Percentiles rank a stretch among this genome's conserved stretches.
phyloP scores from a whole-genome alignment of 1,140 invertebrate species.

The Piezodorus guildinii region DNA sequence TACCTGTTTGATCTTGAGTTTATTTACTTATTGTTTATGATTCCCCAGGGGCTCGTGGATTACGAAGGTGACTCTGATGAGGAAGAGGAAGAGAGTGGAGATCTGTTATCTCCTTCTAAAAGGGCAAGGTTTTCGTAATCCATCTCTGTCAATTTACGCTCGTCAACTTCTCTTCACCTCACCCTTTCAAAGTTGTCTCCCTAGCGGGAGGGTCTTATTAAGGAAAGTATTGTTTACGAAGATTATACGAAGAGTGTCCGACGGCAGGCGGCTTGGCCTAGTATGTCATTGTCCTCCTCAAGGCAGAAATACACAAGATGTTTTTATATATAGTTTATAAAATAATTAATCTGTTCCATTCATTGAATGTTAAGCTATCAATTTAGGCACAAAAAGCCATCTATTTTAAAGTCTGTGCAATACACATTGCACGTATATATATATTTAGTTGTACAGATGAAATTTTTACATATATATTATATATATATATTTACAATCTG shows the following conservation, averaged over 20 bases:
- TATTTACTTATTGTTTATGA: conserved; percentile 15
- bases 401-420: conserved; percentile 10
- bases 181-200: neutral
- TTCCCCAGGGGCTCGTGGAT: conserved; percentile 75
- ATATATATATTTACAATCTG: conserved; percentile 4
- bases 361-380: neutral
- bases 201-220: neutral
- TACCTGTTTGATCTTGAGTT: neutral
- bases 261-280: neutral
- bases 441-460: conserved; percentile 15
- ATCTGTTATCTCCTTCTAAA: conserved; percentile 25
- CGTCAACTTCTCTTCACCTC: neutral
- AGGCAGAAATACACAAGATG: neutral
- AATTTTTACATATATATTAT: conserved; percentile 16
- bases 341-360: conserved; percentile 9
- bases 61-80: conserved; percentile 93
- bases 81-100: conserved; percentile 61
- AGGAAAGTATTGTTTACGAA: neutral
- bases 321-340: conserved; percentile 1
- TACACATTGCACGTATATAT: conserved; percentile 9
- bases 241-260: neutral
- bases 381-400: conserved; percentile 11
- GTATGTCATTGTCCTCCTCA: neutral
- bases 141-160: neutral
- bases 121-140: conserved; percentile 26